These are phyloP conservation scores for Sebastes taczanowskii DNA, from an alignment of 2,797 vertebrate genomes.

Conservation along the genomic window DNA sequence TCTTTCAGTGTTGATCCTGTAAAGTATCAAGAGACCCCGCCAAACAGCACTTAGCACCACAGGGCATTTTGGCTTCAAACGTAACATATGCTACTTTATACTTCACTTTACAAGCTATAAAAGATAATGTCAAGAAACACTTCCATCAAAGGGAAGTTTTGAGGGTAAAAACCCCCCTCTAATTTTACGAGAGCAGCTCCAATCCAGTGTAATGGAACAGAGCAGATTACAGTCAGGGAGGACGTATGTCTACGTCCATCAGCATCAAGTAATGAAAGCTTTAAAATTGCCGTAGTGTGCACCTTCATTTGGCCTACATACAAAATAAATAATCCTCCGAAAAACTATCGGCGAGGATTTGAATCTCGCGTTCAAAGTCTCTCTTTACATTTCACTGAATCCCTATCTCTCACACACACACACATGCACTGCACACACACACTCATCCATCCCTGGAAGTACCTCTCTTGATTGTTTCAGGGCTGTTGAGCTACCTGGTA, in stretches of 20 bases:
- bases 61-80: not conserved
- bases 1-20: not conserved
- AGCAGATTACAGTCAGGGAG: constrained; percentile 31
- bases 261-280: constrained; percentile 38
- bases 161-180: not conserved
- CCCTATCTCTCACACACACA: not conserved
- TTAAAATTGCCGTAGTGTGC: constrained; percentile 12
- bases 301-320: constrained; percentile 32
- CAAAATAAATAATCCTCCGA: constrained; percentile 23
- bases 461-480: constrained; percentile 30
- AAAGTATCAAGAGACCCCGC: not conserved
- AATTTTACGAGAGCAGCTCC: not conserved
- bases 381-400: not conserved
- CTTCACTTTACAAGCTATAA: not conserved
- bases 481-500: constrained; percentile 24
- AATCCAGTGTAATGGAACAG: constrained; percentile 11
- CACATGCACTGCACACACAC: not conserved
- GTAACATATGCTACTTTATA: not conserved
- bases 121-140: constrained; percentile 2
- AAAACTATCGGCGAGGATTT: constrained; percentile 13
- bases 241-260: constrained; percentile 19
- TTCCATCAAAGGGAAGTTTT: not conserved
- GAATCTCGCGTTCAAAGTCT: not conserved
- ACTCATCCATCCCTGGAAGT: constrained; percentile 7
- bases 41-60: not conserved